Conservation (phyloP, 2,113 vertebrate species). For the Entelurus aequoreus region DNA sequence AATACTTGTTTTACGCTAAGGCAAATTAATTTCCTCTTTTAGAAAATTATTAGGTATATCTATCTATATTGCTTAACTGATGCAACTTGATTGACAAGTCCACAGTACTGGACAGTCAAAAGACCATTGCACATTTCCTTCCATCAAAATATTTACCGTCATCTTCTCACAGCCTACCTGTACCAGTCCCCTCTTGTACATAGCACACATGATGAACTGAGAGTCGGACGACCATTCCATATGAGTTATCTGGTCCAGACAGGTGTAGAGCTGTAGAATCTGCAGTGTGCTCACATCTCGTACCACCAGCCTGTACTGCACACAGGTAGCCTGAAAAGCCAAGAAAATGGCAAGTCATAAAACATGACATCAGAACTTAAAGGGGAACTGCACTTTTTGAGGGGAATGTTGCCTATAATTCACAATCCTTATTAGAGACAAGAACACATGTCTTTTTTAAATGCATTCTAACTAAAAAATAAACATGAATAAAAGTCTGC, state of each 20-base stretch:
- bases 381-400: too few relatives aligned
- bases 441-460: too few relatives aligned
- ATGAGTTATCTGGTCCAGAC: constrained; percentile 87
- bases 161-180: constrained; percentile 72
- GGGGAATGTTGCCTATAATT: too few relatives aligned
- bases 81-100: too few relatives aligned
- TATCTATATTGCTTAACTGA: neutral
- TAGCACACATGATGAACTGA: constrained; percentile 88
- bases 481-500: too few relatives aligned
- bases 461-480: too few relatives aligned
- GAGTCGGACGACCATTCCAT: constrained; percentile 94
- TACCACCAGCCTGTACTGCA: constrained; percentile 86
- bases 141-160: neutral
- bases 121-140: neutral
- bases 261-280: constrained; percentile 85
- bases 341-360: constrained; percentile 2
- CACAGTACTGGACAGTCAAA: too few relatives aligned
- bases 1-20: neutral
- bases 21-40: too few relatives aligned
- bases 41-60: too few relatives aligned
- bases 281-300: constrained; percentile 81
- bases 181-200: constrained; percentile 91
- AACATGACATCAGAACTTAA: neutral
- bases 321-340: constrained; percentile 81
- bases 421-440: too few relatives aligned